Base-by-base conservation (phyloP, 2,888 invertebrate genomes). In the Hirtodrosophila trivittata region DNA sequence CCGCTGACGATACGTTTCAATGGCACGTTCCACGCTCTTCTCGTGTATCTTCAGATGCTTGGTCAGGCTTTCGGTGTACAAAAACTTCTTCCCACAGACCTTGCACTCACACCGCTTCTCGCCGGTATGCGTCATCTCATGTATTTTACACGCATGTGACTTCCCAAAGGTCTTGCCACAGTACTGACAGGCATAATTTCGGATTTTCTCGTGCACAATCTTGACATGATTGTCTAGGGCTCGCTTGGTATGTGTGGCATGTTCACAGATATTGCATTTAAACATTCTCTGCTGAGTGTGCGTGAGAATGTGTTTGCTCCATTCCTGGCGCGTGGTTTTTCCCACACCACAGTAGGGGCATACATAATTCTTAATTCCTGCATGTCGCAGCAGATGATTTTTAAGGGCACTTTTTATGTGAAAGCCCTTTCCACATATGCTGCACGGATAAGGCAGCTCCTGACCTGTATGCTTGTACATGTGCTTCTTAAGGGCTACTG, bases 361-460 rank as follows among this genome's bases (percentile, higher is more conserved):
- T 5, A 90, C 88, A 52, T 89, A 89, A 60, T 90, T 90, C 51
- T 89, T 89, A 25, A 90, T 89, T 5, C 90, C 90, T 0, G 89
- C 89, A 45, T 90, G 90, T 0, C 90, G 87, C 45, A 89, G 84
- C 13, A 89, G 66, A 69, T 90, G 90, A 38, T 89, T 89, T 50
- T 89, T 90, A 0, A 90, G 66, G 0, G 90, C 90, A 16, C 89
- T 87, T 8, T 88, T 89, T 0, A 89, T 89, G 30, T 89, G 88
- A 25, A 89, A 90, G 6, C 88, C 86, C 39, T 89, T 89, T 25
- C 89, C 88, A 14, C 89, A 89, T 6, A 89, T 89, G 33, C 87
- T 87, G 42, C 90, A 89, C 0, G 89, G 89, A 57, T 87, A 89
- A 1, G 90, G 89, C 25, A 89, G 45, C 46, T 89, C 82, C 37